phyloP scores from a whole-genome alignment of 2,797 vertebrate species.

The Cygnus olor region DNA sequence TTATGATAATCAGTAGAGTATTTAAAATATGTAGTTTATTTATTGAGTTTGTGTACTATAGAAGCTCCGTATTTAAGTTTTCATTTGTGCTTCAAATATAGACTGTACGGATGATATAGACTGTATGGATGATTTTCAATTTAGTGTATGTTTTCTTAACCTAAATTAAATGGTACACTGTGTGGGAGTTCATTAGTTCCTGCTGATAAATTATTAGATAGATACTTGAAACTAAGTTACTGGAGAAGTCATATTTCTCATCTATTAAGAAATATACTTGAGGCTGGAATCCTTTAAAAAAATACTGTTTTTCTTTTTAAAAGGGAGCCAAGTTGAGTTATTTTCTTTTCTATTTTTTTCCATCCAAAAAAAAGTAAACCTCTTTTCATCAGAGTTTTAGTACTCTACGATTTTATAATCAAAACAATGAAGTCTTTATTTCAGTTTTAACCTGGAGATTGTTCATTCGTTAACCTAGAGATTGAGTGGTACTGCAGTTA shows the following conservation, averaged over 20 bases:
- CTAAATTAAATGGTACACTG: not conserved
- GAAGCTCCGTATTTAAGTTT: not conserved
- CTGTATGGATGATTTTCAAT: not conserved
- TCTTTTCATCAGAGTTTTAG: not conserved
- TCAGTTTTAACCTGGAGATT: not conserved
- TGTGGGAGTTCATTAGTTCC: not conserved
- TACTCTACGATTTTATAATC: not conserved
- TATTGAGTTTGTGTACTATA: conserved; percentile 22
- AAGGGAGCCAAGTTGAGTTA: not conserved
- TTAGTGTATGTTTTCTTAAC: not conserved
- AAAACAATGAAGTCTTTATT: not conserved
- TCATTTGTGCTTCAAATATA: not conserved
- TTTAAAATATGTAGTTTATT: conserved; percentile 70
- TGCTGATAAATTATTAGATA: conserved; percentile 5
- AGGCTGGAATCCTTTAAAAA: not conserved
- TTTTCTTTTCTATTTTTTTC: not conserved
- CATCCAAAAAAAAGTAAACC: not conserved
- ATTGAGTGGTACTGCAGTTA: not conserved
- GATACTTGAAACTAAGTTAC: not conserved
- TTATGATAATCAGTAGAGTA: conserved; percentile 67
- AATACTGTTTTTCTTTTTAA: not conserved
- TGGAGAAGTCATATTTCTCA: not conserved
- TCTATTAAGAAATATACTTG: not conserved
- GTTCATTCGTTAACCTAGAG: not conserved
- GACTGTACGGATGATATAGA: not conserved